Conservation (phyloP, 1,140 invertebrate genomes). For the Scylla paramamosain region DNA sequence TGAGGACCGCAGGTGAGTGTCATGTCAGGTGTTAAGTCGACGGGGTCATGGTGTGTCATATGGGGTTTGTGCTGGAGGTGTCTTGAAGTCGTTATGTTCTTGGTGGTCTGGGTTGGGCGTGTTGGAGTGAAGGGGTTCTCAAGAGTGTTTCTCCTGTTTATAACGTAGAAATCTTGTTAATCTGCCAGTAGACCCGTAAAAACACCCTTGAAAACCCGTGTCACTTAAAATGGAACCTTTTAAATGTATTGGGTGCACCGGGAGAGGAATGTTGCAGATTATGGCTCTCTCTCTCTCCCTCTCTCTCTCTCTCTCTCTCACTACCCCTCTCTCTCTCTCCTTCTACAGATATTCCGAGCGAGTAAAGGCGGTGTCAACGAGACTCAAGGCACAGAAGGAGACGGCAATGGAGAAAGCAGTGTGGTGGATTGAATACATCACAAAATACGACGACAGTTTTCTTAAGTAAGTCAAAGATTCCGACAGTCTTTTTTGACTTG, state of each 20-base stretch:
- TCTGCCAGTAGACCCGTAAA: neutral
- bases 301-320: too few species aligned
- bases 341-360: slow-evolving; percentile 63
- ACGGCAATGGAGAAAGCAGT: slow-evolving; percentile 65
- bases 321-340: neutral
- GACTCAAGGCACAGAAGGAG: slow-evolving; percentile 68
- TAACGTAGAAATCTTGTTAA: too few species aligned
- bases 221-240: neutral
- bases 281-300: too few species aligned
- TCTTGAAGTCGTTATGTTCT: neutral
- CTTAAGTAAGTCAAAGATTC: slow-evolving; percentile 60
- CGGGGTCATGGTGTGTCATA: neutral
- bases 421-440: slow-evolving; percentile 72
- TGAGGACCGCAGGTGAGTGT: slow-evolving; percentile 52
- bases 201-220: neutral
- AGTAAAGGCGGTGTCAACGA: slow-evolving; percentile 59
- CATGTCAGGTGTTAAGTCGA: neutral
- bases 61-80: neutral
- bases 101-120: neutral
- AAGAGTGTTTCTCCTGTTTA: too few species aligned
- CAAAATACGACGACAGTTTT: slow-evolving; percentile 55
- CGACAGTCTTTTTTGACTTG: neutral
- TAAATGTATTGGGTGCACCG: too few species aligned
- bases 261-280: too few species aligned
- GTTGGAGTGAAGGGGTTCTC: too few species aligned